Base-by-base conservation (phyloP, 2,888 invertebrate species). In the Salticus scenicus region DNA sequence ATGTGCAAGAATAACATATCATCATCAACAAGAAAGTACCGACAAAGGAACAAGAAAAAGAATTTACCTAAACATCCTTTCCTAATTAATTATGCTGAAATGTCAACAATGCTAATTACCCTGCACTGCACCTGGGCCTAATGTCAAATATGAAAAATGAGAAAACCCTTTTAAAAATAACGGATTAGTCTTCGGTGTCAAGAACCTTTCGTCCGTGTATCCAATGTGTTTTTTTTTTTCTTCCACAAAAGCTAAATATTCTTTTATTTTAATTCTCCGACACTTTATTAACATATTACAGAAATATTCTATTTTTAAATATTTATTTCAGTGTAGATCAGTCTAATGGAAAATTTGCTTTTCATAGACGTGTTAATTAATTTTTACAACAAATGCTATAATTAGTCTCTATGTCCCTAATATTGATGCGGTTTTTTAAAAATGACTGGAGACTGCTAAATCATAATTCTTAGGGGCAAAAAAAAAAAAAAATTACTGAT, bases 111-210 rank as follows among this genome's bases (percentile, higher is more conserved):
- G 57, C 1, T 57, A 57, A 57, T 57, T 57, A 24, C 57, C 24
- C 12, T 47, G 7, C 57, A 24, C 24, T 24, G 24, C 57, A 57
- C 57, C 57, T 24, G 24, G 7, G 24, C 57, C 57, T 47, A 47
- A 4, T 57, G 57, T 51, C 80, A 80, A 80, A 67, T 67, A 74
- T 41, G 80, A 74, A 80, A 74, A 74, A 80, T 80, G 80, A 67
- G 24, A 51, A 47, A 73, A 74, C 28, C 51, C 41, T 74, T 51
- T 51, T 74, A 57, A 57, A 57, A 57, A 57, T 57, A 57, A n/a
- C 57, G 57, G 20, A 57, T 24, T 57, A 57, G 24, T 4, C 4
- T 5, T 1, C 24, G 4, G 24, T 24, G 57, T 24, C 57, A 57
- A 24, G 57, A 57, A 47, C 14, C 17, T 17, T 47, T 47, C 42